Base-by-base conservation (phyloP, 2,888 invertebrate species). In the Hanleya hanleyi region DNA sequence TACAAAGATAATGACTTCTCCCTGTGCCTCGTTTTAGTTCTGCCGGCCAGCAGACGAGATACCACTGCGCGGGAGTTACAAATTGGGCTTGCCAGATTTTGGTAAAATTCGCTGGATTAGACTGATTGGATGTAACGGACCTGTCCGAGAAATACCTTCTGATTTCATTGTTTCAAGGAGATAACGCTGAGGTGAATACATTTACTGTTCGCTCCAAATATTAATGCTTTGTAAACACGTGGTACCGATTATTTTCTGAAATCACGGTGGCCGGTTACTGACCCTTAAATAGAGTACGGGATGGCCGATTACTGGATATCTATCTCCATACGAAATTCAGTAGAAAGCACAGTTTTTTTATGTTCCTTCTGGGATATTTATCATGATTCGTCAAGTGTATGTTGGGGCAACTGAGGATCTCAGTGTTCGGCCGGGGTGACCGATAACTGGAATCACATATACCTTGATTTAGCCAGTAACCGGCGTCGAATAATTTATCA, bases 401-500 rank as follows among this genome's bases (percentile, higher is more conserved):
- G n/a, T n/a, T n/a, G n/a, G n/a, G n/a, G n/a, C n/a, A n/a, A n/a
- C n/a, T n/a, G 26, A 22, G 29, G 29, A 22, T 22, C 29, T 57
- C 61, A 57, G 61, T 57, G 7, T 22, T n/a, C 57, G 61, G 61
- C 61, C 61, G 61, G 22, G 61, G 61, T 5, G 61, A 29, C 61
- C 61, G 61, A 57, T 57, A 57, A 57, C 26, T 9, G 61, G 33
- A 22, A 57, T 57, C 26, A 18, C 29, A 18, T 7, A 32, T 7
- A 22, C 18, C 18, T 32, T 32, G 61, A 32, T 26, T 57, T 18
- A 26, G 15, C 29, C 61, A 5, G 61, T 57, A 15, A 57, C 29
- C 18, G 61, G 61, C 61, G 47, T 12, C n/a, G 47, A 15, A 41
- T 41, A 41, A 41, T 15, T 41, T 41, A 12, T n/a, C 12, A 15